Evolutionary conservation across 2,888 invertebrate species (phyloP), one percentile per base, ranked within the genome.

Genomic region (Sipha maydis): DNA sequence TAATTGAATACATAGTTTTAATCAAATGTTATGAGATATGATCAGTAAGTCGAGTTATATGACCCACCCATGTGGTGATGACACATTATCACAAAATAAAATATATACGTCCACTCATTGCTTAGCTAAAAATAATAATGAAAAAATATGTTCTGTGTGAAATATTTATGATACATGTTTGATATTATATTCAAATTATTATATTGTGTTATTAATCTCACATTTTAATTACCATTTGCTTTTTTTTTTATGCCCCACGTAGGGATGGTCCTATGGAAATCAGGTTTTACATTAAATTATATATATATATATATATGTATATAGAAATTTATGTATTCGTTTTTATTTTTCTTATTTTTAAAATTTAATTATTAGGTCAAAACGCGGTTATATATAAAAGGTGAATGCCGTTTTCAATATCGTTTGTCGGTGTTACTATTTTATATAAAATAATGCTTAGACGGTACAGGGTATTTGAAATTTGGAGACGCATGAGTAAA

Each of bases 251-350:
- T 86, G 85, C 31, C 88, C 88, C 88, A 88, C 88, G 88, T 82
- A 88, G 88, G 88, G 88, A 88, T 88, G 88, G 88, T 41, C 88
- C 88, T 88, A 88, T 88, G 88, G 88, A 88, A 88, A 88, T 88
- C 88, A 88, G 88, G 88, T 88, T 88, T 88, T 48, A 67, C 73
- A 67, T 82, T 88, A 80, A 67, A 54, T 48, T 83, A 75, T 83
- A 83, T 31, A 73, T 75, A 75, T 71, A 31, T 83, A 71, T 31
- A 7, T 25, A 56, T 41, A n/a, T n/a, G n/a, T 34, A 34, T 4
- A 34, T 34, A 34, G 34, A 34, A 3, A 34, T 41, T 48, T 48
- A 21, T 38, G 8, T 78, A 54, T 78, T 54, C 19, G n/a, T n/a
- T n/a, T n/a, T n/a, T n/a, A n/a, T 56, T 56, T 31, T 78, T 21